Evolutionary conservation across 2,888 invertebrate species (phyloP), one percentile per base, ranked within the genome.

Genomic region (Xanthia icteritia): DNA sequence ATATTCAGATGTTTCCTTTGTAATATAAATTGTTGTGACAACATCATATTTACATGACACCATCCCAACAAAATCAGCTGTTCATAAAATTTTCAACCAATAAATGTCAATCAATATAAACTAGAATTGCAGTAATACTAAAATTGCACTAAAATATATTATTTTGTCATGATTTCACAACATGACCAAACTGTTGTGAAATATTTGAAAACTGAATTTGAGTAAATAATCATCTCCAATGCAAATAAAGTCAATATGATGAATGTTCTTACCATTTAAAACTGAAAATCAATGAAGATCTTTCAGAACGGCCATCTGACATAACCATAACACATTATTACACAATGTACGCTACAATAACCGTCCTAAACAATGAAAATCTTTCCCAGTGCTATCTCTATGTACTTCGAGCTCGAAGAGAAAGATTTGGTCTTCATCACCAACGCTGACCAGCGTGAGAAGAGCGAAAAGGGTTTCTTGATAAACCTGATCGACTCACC

Each of bases 401-500:
- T 99, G 99, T 99, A 97, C 98, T 99, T 99, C 94, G 99, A 99
- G 95, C 97, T 99, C 79, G 98, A 98, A 74, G 98, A 99, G 90
- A 99, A 99, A 95, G 99, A 99, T 97, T 97, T 99, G 94, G 97
- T 98, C 27, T 99, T 99, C 97, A 99, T 99, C 94, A 99, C 98
- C 89, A 98, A 98, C 92, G 97, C 97, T 64, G 99, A 99, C 96
- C 99, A 99, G 96, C 98, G 99, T 92, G 99, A 99, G 92, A 98
- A 98, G 97, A 98, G 97, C 54, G 98, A 98, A 89, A 98, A 98
- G 96, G 99, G 99, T 97, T 99, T 99, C 98, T 98, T 99, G 96
- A 99, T 99, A 97, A 99, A 99, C 96, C 97, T 99, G 96, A 99
- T 99, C 91, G 99, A 99, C 97, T 99, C 99, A 36, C 99, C 99